A percentile compares a stretch with the other conserved stretches of the same genome.
phyloP scores from a whole-genome alignment of 2,113 vertebrate species.

The Malurus alboscapulatus region DNA sequence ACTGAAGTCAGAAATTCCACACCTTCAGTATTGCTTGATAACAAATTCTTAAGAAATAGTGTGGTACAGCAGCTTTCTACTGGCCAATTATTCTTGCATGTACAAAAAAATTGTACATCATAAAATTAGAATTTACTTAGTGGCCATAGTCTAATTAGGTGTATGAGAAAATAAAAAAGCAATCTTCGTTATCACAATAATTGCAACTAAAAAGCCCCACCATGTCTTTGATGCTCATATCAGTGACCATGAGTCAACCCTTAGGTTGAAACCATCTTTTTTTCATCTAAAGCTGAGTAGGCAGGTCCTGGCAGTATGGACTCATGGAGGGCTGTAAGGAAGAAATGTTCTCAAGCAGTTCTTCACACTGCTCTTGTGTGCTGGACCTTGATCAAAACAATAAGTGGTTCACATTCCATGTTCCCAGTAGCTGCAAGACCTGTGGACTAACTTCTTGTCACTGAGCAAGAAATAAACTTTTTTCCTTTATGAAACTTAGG shows the following conservation, averaged over 20 bases:
- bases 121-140: neutral
- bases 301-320: neutral
- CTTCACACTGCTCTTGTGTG: accelerated
- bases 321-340: neutral
- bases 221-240: neutral
- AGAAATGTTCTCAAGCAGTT: neutral
- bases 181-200: neutral
- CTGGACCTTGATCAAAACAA: neutral
- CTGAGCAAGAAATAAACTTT: neutral
- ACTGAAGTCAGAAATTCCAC: neutral
- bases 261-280: neutral
- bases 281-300: neutral
- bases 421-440: neutral
- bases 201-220: neutral
- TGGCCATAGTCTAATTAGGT: neutral
- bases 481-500: neutral
- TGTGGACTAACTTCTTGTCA: neutral
- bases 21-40: neutral
- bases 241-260: neutral
- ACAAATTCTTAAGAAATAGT: neutral
- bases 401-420: neutral
- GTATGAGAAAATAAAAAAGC: neutral
- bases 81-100: neutral
- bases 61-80: neutral
- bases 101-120: neutral